Evolutionary conservation across 2,113 vertebrate genomes (phyloP), one percentile per base, ranked within the genome.

Genomic region (Tetrao urogallus): DNA sequence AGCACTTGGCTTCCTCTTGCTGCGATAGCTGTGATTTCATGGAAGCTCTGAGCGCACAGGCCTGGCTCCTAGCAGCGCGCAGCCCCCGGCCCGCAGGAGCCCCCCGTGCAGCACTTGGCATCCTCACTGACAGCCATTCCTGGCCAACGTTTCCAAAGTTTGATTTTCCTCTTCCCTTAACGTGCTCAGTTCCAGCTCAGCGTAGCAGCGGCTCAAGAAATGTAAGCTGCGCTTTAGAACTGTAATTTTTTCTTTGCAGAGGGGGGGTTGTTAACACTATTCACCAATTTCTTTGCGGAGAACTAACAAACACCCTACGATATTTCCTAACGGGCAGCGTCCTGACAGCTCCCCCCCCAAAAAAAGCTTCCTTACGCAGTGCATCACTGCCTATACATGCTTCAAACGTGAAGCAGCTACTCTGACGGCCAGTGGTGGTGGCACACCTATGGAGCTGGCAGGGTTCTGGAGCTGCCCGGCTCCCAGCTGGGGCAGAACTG

Each of bases 331-430:
- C 76, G 88, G 91, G 85, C 92, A 89, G 54, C 36, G 71, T 24
- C 89, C 97, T 96, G 88, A 87, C 88, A 80, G 91, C 67, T 86
- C 82, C 75, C 77, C 70, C 61, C 70, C 67, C 84, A 66, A 32
- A 95, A 50, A 47, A 97, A 85, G 50, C 47, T 89, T 67, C 79
- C 66, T 80, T 70, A 27, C 3, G 88, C n/a, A 66, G 67, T 0
- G 0, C 5, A 67, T 80, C 27, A 24, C 63, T 75, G 61, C 82
- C 28, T 54, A 9, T 27, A 16, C 52, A 8, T 5, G 52, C 52
- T 28, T 28, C 52, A 28, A 9, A 84, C 75, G 85, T 0, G 24
- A 82, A 82, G 82, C 75, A 15, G 77, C 40, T 82, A 86, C 81
- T 90, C 88, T 76, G 94, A 89, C 1, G 65, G 52, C 34, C 45